Conservation (phyloP, 2,797 vertebrate species). For the Synaphobranchus kaupii region DNA sequence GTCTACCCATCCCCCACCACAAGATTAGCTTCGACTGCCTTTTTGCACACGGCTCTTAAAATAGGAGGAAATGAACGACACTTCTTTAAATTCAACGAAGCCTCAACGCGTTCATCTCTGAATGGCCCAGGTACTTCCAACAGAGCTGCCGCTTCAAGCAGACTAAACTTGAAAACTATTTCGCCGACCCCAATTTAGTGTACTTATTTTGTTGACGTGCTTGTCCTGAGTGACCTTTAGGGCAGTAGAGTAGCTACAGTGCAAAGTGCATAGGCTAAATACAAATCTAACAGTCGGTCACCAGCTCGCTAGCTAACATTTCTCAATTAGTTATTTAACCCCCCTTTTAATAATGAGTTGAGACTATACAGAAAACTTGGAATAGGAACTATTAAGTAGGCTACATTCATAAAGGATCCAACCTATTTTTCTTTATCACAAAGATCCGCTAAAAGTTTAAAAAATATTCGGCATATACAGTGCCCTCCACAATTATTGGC, state of each 20-base stretch:
- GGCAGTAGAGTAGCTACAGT: too few species aligned
- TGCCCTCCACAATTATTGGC: too few species aligned
- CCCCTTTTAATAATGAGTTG: too few species aligned
- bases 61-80: conserved; percentile 17
- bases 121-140: not conserved
- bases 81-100: conserved; percentile 24
- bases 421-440: not conserved
- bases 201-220: not conserved
- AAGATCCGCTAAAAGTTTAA: not conserved
- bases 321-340: too few species aligned
- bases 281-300: not conserved
- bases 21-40: conserved; percentile 23
- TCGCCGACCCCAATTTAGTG: not conserved
- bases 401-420: too few species aligned
- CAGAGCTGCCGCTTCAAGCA: not conserved
- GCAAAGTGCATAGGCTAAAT: not conserved
- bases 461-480: not conserved
- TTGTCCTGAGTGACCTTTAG: not conserved
- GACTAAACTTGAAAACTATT: not conserved
- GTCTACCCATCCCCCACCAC: conserved; percentile 29
- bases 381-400: not conserved
- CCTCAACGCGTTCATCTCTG: conserved; percentile 8
- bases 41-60: conserved; percentile 41
- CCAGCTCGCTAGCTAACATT: too few species aligned
- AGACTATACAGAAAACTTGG: not conserved